Conservation (phyloP, 2,797 vertebrate genomes). For the Lacerta agilis region DNA sequence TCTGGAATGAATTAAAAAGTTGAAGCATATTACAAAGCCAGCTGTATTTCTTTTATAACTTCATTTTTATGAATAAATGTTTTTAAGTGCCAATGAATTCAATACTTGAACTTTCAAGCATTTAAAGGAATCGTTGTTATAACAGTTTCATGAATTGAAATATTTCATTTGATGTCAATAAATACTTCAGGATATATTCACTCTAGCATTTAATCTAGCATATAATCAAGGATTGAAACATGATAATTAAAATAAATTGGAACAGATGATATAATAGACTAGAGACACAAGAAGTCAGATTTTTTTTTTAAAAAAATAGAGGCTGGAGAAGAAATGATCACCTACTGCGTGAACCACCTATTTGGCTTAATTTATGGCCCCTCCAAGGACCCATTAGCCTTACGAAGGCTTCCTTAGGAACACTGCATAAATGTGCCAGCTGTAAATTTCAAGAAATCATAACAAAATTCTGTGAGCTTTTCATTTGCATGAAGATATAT, state of each 20-base stretch:
- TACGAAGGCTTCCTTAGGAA: constrained; percentile 52
- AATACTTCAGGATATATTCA: constrained; percentile 41
- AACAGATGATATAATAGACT: constrained; percentile 39
- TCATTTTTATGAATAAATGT: constrained; percentile 46
- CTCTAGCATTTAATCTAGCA: constrained; percentile 52
- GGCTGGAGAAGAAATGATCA: constrained; percentile 50
- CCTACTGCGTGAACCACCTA: constrained; percentile 48
- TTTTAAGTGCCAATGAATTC: constrained; percentile 62
- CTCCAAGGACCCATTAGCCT: constrained; percentile 57
- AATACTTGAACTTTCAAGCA: constrained; percentile 45
- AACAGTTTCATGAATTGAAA: constrained; percentile 29
- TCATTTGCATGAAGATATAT: constrained; percentile 41
- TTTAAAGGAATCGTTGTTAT: constrained; percentile 51
- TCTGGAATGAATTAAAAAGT: background rate
- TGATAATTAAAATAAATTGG: constrained; percentile 34
- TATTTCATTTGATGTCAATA: constrained; percentile 33
- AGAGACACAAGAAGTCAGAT: constrained; percentile 19
- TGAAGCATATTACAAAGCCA: background rate
- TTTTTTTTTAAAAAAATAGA: constrained; percentile 39
- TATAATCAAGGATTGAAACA: constrained; percentile 48
- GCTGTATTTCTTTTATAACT: background rate
- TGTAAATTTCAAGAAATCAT: constrained; percentile 70
- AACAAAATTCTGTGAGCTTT: constrained; percentile 49
- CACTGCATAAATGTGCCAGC: constrained; percentile 58
- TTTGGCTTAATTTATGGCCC: constrained; percentile 65